phyloP scores from a whole-genome alignment of 2,113 vertebrate genomes.

The Hymenochirus boettgeri region DNA sequence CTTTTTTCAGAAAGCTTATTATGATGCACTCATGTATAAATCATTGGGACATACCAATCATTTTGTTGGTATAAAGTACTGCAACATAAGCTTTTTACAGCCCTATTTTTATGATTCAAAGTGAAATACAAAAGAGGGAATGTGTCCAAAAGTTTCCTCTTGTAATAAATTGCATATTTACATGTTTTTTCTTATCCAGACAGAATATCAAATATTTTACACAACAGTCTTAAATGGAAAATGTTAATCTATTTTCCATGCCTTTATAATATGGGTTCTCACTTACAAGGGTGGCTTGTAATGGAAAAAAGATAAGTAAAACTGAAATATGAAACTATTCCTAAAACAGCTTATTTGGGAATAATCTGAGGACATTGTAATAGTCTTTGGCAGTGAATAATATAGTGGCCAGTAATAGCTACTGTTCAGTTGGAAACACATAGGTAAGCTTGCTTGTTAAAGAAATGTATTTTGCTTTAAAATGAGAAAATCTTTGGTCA shows the following conservation, averaged over 20 bases:
- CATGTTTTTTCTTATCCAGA: conserved; percentile 7
- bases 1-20: not conserved
- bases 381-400: not conserved
- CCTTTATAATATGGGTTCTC: not conserved
- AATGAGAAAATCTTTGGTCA: no score
- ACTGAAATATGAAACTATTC: not conserved
- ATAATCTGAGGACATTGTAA: not conserved
- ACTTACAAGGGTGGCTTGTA: not conserved
- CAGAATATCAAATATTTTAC: not conserved
- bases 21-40: conserved; percentile 11
- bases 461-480: no score
- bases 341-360: not conserved
- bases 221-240: not conserved
- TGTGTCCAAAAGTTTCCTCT: conserved; percentile 16
- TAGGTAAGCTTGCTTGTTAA: no score
- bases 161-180: conserved; percentile 22
- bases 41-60: conserved; percentile 3
- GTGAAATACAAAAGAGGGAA: conserved; percentile 13
- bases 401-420: not conserved
- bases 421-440: no score
- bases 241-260: conserved; percentile 8
- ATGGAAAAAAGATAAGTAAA: not conserved
- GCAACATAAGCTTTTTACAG: conserved; percentile 2
- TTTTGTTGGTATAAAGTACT: conserved; percentile 5
- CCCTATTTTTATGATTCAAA: not conserved